A percentile compares a stretch with the other conserved stretches of the same genome.
Evolutionary conservation across 2,113 vertebrate genomes (phyloP).

Genomic region (Vombatus ursinus): DNA sequence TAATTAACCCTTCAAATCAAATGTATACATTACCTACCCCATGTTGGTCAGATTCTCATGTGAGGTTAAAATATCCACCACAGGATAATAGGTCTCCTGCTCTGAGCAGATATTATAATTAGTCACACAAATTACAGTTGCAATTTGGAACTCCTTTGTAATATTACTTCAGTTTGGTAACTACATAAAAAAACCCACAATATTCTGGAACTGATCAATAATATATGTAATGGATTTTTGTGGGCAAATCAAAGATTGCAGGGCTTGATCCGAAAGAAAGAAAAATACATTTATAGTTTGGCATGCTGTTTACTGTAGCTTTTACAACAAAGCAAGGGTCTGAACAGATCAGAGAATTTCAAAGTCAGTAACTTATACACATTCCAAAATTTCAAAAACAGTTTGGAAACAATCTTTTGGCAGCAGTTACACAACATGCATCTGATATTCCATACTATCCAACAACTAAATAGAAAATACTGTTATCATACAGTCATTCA

Average conservation of each 20-base stretch:
- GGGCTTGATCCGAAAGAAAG: constrained; percentile 51
- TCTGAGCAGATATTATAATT: constrained; percentile 18
- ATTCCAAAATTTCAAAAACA: constrained; percentile 61
- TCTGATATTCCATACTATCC: constrained; percentile 58
- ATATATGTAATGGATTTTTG: constrained; percentile 50
- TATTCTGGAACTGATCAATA: constrained; percentile 48
- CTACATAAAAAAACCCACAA: constrained; percentile 52
- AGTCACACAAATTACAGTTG: background rate
- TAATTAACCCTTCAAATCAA: background rate
- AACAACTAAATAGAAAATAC: constrained; percentile 38
- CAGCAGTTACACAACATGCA: constrained; percentile 62
- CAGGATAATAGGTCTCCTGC: background rate
- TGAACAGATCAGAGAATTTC: constrained; percentile 53
- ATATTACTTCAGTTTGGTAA: constrained; percentile 55
- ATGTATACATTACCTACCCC: background rate
- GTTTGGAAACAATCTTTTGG: constrained; percentile 67
- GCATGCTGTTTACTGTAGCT: constrained; percentile 75
- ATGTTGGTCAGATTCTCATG: constrained; percentile 14
- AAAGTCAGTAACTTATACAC: constrained; percentile 44
- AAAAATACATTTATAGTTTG: constrained; percentile 58
- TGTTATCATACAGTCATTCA: constrained; percentile 44
- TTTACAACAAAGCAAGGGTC: constrained; percentile 74
- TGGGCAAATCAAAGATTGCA: no score
- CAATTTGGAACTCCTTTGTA: constrained; percentile 38
- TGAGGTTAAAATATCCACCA: background rate